Conservation (phyloP, 2,797 vertebrate genomes). For the Diglossa cyanea region DNA sequence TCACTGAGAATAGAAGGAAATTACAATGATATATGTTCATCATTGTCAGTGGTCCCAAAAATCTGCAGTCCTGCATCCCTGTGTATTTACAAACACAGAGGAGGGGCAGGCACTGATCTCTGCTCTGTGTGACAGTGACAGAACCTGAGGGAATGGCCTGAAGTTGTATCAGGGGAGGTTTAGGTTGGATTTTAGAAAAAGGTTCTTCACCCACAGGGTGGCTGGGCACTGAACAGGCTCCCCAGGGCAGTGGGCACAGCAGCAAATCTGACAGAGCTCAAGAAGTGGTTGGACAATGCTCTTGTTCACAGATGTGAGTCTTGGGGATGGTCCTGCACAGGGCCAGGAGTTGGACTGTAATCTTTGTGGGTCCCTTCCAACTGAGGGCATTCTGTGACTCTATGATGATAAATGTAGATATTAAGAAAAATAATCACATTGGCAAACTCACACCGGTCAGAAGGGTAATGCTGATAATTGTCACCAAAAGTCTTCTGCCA, state of each 20-base stretch:
- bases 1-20: not conserved
- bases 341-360: not conserved
- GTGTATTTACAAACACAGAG: not conserved
- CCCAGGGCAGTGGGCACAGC: not conserved
- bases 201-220: not conserved
- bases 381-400: not conserved
- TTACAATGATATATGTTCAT: not conserved
- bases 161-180: not conserved
- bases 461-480: not conserved
- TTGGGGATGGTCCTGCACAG: not conserved
- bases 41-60: not conserved
- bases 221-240: not conserved
- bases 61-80: not conserved
- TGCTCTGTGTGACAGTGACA: not conserved
- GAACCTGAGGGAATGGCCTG: not conserved
- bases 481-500: not conserved
- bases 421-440: not conserved
- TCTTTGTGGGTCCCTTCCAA: not conserved
- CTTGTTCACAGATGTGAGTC: not conserved
- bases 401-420: not conserved
- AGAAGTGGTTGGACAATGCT: rapidly evolving
- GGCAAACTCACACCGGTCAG: not conserved
- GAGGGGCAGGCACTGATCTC: not conserved
- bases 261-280: rapidly evolving
- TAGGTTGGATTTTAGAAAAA: rapidly evolving